A percentile compares a stretch with the other conserved stretches of the same genome.
phyloP scores from a whole-genome alignment of 1,140 invertebrate species.

The Drosophila erecta region DNA sequence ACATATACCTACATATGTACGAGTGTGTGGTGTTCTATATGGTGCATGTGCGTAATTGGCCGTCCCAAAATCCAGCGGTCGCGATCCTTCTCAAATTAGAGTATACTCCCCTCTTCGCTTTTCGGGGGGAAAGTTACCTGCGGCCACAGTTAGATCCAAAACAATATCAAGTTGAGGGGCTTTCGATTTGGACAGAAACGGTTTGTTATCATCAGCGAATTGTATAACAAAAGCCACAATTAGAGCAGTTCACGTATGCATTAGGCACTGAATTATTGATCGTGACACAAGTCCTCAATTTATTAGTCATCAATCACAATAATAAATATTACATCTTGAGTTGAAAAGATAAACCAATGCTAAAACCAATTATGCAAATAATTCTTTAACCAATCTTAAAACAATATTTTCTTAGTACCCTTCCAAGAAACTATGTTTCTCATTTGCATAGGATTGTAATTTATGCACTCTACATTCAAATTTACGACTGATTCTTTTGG shows the following conservation, averaged over 20 bases:
- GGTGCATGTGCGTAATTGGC: constrained; percentile 72
- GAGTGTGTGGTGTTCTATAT: background rate
- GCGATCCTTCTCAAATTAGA: constrained; percentile 65
- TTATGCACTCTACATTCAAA: constrained; percentile 35
- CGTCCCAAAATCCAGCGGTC: constrained; percentile 19
- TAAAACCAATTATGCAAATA: background rate
- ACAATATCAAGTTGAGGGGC: constrained; percentile 18
- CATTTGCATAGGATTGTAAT: constrained; percentile 29
- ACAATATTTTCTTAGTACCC: background rate
- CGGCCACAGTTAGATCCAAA: constrained; percentile 31
- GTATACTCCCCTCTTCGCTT: constrained; percentile 17
- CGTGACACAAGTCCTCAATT: background rate
- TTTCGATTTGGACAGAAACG: constrained; percentile 1
- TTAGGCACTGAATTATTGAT: background rate
- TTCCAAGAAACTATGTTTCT: constrained; percentile 13
- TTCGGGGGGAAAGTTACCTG: constrained; percentile 24
- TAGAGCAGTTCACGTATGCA: background rate
- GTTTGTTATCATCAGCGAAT: constrained; percentile 17
- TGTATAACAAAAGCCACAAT: constrained; percentile 9
- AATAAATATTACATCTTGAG: background rate
- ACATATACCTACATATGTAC: background rate
- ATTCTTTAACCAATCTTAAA: no score
- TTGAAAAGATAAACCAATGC: background rate
- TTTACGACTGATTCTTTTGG: constrained; percentile 48
- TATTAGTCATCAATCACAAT: background rate